Percentiles rank a stretch among this genome's conserved stretches.
Evolutionary conservation across 2,888 invertebrate species (phyloP).

Genomic region (Yponomeuta sedellus): DNA sequence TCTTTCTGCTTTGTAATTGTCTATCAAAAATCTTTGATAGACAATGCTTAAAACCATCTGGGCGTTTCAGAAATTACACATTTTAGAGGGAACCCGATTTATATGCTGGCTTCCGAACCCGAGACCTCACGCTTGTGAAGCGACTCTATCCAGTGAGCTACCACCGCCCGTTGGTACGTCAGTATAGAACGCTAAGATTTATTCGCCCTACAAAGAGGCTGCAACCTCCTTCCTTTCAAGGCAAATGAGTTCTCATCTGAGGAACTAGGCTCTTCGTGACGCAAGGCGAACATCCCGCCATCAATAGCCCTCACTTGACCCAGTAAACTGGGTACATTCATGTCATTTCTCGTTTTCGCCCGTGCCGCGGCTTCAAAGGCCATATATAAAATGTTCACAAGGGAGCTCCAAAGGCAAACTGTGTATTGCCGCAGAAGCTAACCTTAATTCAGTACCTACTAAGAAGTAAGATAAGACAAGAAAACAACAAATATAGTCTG

Average conservation of each 20-base stretch:
- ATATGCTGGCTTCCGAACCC: too few relatives aligned
- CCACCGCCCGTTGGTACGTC: too few relatives aligned
- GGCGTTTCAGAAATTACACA: too few relatives aligned
- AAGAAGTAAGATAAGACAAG: too few relatives aligned
- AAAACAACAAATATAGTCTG: too few relatives aligned
- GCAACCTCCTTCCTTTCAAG: constrained; percentile 6
- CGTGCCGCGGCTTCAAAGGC: constrained; percentile 47
- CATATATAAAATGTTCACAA: constrained; percentile 53
- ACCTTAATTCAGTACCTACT: too few relatives aligned
- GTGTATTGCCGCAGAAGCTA: not conserved
- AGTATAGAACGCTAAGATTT: not conserved
- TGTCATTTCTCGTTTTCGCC: constrained; percentile 49
- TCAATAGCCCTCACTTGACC: constrained; percentile 45
- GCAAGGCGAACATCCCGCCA: not conserved
- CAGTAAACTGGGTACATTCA: constrained; percentile 54
- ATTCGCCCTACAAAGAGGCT: not conserved
- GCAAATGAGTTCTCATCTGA: not conserved
- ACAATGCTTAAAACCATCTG: too few relatives aligned
- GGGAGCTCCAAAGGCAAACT: constrained; percentile 23
- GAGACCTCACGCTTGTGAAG: not conserved
- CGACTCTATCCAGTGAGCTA: not conserved
- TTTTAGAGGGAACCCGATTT: too few relatives aligned
- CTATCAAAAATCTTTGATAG: too few relatives aligned
- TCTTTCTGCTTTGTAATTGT: too few relatives aligned
- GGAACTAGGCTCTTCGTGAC: not conserved